Percentiles rank a stretch among this genome's conserved stretches.
Conservation (phyloP, 2,113 vertebrate species). For the Corythaixoides concolor region DNA sequence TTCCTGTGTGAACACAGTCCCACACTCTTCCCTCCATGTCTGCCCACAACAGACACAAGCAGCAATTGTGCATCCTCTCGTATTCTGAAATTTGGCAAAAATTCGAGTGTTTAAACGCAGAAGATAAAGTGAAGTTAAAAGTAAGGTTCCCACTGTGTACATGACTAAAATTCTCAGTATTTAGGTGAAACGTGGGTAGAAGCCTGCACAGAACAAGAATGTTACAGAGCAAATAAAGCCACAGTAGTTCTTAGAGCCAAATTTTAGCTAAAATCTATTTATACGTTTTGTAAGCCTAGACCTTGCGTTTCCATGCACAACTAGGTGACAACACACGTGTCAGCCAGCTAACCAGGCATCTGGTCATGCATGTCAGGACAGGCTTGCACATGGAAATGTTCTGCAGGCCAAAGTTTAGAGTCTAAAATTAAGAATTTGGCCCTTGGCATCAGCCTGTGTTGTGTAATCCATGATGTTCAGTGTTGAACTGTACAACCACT, state of each 20-base stretch:
- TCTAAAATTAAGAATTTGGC: neutral
- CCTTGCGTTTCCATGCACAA: neutral
- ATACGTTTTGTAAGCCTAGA: neutral
- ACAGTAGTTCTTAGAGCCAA: neutral
- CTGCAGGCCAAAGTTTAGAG: neutral
- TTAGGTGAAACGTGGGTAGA: neutral
- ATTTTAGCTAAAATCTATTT: neutral
- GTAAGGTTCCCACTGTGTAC: neutral
- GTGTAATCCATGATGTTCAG: neutral
- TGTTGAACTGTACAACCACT: neutral
- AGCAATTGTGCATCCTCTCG: accelerated
- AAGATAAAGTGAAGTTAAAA: neutral
- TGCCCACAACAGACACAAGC: neutral
- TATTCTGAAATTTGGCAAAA: neutral
- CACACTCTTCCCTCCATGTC: neutral
- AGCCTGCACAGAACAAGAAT: neutral
- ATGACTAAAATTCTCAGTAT: neutral
- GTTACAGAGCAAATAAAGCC: neutral
- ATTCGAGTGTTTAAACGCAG: neutral
- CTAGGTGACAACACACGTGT: neutral
- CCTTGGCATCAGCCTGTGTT: neutral
- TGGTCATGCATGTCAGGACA: neutral
- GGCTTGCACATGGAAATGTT: neutral
- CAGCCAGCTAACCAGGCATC: neutral
- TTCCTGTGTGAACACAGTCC: neutral